These are phyloP conservation scores for Cryptoblepharus egeriae DNA, from an alignment of 2,797 vertebrate genomes.

Conservation along the genomic window DNA sequence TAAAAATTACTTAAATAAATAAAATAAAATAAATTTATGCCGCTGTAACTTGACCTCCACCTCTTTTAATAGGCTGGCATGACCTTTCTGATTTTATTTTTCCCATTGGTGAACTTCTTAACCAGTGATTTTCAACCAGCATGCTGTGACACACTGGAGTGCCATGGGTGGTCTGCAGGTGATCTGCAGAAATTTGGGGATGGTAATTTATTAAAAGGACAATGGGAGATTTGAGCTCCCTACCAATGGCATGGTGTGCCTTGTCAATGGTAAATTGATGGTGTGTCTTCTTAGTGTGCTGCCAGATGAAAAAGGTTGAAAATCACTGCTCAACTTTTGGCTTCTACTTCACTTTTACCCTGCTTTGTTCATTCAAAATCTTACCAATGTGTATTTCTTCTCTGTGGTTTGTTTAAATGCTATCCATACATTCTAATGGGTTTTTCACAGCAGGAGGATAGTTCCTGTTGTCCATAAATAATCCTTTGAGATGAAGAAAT, in stretches of 20 bases:
- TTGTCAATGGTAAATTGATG: too few relatives aligned
- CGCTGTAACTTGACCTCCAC: background rate
- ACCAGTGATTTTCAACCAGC: too few relatives aligned
- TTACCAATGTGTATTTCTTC: background rate
- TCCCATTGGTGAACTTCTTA: background rate
- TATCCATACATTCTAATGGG: background rate
- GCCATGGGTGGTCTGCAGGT: too few relatives aligned
- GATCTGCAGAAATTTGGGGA: too few relatives aligned
- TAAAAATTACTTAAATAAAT: too few relatives aligned
- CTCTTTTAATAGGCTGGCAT: background rate
- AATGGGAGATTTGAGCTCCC: too few relatives aligned
- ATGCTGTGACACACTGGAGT: too few relatives aligned
- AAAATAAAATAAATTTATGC: too few relatives aligned
- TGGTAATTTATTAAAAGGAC: too few relatives aligned
- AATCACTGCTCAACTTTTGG: background rate
- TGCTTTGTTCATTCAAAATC: background rate
- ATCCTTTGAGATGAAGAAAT: background rate
- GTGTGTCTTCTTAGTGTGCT: too few relatives aligned
- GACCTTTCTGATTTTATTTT: background rate
- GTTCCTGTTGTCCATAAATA: background rate
- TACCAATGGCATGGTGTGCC: too few relatives aligned
- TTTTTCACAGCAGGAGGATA: background rate
- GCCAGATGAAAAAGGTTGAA: too few relatives aligned
- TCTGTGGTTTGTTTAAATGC: background rate
- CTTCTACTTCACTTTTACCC: background rate